phyloP scores from a whole-genome alignment of 2,113 vertebrate species.

The Capricornis sumatraensis region DNA sequence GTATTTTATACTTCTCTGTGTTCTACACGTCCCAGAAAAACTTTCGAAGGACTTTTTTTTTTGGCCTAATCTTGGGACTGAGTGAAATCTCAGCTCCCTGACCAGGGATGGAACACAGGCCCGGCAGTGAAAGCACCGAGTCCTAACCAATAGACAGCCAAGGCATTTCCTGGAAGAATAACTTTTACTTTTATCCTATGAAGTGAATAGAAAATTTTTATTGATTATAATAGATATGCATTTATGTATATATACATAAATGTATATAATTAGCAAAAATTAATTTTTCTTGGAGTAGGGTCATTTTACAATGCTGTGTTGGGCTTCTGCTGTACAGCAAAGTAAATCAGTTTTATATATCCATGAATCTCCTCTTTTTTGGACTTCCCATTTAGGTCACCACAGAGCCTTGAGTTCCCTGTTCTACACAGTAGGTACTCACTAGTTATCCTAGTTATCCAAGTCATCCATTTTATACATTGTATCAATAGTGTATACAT shows the following conservation, averaged over 20 bases:
- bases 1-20: neutral
- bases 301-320: neutral
- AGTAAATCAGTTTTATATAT: neutral
- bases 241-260: neutral
- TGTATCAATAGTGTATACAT: neutral
- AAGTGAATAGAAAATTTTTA: neutral
- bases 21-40: constrained; percentile 2
- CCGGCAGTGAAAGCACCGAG: neutral
- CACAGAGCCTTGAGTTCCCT: neutral
- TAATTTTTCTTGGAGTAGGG: neutral
- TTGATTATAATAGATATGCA: neutral
- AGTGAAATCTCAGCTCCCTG: neutral
- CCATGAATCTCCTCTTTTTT: neutral
- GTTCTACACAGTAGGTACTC: neutral
- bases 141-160: neutral
- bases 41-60: neutral
- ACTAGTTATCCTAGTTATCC: neutral
- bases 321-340: neutral
- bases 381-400: neutral
- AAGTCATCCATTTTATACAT: neutral
- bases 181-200: neutral
- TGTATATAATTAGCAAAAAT: neutral
- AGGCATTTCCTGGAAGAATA: neutral
- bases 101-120: neutral
- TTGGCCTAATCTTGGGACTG: neutral